phyloP scores from a whole-genome alignment of 2,888 invertebrate species.

The Lycocerus yunnanus region DNA sequence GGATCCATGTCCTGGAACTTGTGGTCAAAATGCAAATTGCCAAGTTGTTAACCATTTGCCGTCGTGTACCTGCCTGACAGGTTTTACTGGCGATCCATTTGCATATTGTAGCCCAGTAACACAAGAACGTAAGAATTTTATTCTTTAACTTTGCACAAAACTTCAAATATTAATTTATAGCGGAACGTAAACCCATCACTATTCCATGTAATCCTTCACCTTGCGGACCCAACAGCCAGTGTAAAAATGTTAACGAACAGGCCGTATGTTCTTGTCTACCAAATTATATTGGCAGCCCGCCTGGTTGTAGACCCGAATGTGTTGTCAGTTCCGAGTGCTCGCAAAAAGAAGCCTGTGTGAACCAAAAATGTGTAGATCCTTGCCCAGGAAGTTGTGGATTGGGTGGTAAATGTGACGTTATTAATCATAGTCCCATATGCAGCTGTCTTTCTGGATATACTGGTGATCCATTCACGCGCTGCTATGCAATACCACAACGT shows the following conservation, averaged over 20 bases:
- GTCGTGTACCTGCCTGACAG: conserved; percentile 64
- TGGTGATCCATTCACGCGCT: conserved; percentile 74
- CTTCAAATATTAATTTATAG: conserved; percentile 19
- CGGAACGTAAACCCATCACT: conserved; percentile 51
- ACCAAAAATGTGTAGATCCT: conserved; percentile 75
- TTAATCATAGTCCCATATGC: conserved; percentile 71
- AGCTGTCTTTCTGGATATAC: conserved; percentile 65
- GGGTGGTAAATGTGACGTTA: conserved; percentile 74
- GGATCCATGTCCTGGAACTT: conserved; percentile 72
- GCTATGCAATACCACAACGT: conserved; percentile 45
- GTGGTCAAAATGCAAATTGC: conserved; percentile 71
- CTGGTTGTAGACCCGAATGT: conserved; percentile 68
- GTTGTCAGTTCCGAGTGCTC: conserved; percentile 73
- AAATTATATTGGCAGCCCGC: conserved; percentile 56
- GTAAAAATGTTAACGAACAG: conserved; percentile 54
- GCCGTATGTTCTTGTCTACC: conserved; percentile 61
- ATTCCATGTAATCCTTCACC: conserved; percentile 56
- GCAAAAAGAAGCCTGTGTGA: conserved; percentile 71
- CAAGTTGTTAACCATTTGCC: conserved; percentile 70
- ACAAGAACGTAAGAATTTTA: conserved; percentile 53
- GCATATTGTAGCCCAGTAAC: conserved; percentile 54
- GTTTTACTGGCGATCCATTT: conserved; percentile 72
- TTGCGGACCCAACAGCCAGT: conserved; percentile 58
- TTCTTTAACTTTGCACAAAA: background rate
- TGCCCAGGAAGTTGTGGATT: conserved; percentile 73